phyloP scores from a whole-genome alignment of 2,113 vertebrate genomes.

The Syngnathus floridae region DNA sequence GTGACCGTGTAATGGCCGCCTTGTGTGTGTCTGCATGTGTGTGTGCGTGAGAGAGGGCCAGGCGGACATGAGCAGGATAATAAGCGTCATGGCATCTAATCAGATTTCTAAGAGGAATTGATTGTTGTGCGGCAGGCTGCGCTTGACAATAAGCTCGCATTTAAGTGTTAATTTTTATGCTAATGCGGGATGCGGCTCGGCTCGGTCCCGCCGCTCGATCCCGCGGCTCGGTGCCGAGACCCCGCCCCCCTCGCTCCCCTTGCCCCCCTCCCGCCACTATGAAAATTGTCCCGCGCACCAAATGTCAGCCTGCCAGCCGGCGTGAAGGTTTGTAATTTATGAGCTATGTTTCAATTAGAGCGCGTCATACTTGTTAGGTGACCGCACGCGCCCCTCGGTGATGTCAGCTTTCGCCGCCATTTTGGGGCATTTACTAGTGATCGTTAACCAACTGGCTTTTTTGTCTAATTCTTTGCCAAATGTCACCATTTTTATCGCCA shows the following conservation, averaged over 20 bases:
- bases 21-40: background rate
- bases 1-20: constrained; percentile 22
- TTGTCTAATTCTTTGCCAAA: background rate
- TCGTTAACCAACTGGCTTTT: background rate
- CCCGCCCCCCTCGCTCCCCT: background rate
- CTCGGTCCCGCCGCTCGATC: constrained; percentile 67
- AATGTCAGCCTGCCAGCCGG: constrained; percentile 98
- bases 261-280: constrained; percentile 77
- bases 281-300: constrained; percentile 96
- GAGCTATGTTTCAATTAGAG: constrained; percentile 99
- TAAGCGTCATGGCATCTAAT: constrained; percentile 99
- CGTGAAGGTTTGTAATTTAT: constrained; percentile 99
- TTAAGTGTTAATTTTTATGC: constrained; percentile 99
- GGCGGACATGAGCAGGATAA: constrained; percentile 98
- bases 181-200: constrained; percentile 99
- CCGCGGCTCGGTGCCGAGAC: background rate
- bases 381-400: constrained; percentile 12
- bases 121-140: constrained; percentile 95
- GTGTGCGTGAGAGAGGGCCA: constrained; percentile 63
- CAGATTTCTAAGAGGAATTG: constrained; percentile 99
- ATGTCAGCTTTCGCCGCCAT: too few relatives aligned
- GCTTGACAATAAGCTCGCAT: constrained; percentile 98
- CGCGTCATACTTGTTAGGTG: constrained; percentile 99
- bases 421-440: too few relatives aligned
- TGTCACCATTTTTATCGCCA: background rate